Percentiles rank a stretch among this genome's conserved stretches.
Evolutionary conservation across 30 jellyfish, hydroid and myxozoan species (phyloP).

Genomic region (Cassiopea andromeda): DNA sequence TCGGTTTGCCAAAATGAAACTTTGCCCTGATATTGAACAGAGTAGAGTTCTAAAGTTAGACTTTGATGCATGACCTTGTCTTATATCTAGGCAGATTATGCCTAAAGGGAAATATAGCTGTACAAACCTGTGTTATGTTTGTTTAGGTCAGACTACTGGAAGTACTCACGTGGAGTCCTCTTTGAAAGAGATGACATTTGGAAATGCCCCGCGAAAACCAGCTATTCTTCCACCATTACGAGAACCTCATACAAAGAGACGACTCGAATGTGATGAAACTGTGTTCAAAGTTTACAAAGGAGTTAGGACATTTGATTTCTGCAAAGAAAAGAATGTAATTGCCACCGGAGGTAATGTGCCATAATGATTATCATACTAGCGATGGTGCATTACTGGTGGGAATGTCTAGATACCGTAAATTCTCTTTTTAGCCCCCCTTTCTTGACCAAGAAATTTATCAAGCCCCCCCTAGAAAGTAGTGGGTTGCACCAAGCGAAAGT

Average conservation of each 20-base stretch:
- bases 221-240: slow-evolving; percentile 62
- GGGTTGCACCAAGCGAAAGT: too few species aligned
- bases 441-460: too few species aligned
- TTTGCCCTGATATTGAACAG: background rate
- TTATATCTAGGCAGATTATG: background rate
- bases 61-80: background rate
- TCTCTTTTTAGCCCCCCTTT: too few species aligned
- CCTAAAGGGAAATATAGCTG: background rate
- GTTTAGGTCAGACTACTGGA: slow-evolving; percentile 84
- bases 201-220: slow-evolving; percentile 45
- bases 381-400: too few species aligned
- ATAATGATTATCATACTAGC: too few species aligned
- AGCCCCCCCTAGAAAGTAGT: too few species aligned
- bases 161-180: slow-evolving; percentile 84
- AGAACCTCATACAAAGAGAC: slow-evolving; percentile 62
- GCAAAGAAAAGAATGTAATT: slow-evolving; percentile 85
- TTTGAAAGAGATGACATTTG: slow-evolving; percentile 62
- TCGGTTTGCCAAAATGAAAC: background rate
- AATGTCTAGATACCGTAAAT: too few species aligned
- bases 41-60: background rate
- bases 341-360: slow-evolving; percentile 87
- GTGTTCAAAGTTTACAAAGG: slow-evolving; percentile 89
- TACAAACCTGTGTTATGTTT: background rate
- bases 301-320: slow-evolving; percentile 88
- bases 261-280: slow-evolving; percentile 90